Conservation (phyloP, 2,113 vertebrate genomes). For the Pseudopodoces humilis region DNA sequence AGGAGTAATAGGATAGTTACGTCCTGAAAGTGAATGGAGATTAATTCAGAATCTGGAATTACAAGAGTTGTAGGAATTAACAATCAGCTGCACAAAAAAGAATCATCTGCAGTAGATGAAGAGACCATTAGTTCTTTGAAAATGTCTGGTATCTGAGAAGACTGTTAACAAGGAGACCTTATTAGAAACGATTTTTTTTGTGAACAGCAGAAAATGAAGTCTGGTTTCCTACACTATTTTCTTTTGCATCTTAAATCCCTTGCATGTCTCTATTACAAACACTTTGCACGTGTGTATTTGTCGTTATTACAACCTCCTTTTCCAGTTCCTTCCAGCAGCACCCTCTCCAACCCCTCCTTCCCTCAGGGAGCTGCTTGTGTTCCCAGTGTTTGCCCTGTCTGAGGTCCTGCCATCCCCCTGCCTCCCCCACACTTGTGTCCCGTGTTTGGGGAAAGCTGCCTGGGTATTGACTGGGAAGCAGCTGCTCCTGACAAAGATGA, state of each 20-base stretch:
- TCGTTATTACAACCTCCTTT: neutral
- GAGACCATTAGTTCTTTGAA: slow-evolving; percentile 29
- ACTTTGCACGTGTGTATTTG: accelerated
- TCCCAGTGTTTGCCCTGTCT: neutral
- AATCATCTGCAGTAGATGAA: slow-evolving; percentile 17
- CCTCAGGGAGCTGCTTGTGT: neutral
- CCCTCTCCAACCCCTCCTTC: accelerated
- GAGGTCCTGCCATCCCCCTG: neutral
- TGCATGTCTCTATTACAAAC: neutral
- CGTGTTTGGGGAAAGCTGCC: neutral
- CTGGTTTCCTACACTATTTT: neutral
- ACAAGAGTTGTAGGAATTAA: slow-evolving; percentile 38
- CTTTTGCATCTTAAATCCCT: neutral
- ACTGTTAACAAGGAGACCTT: neutral
- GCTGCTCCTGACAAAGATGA: neutral
- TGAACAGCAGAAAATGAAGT: neutral
- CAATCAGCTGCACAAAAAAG: slow-evolving; percentile 19
- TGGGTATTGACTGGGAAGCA: neutral
- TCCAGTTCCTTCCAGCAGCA: neutral
- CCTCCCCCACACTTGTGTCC: neutral
- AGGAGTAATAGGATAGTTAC: neutral
- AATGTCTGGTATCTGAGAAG: neutral
- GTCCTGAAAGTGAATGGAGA: neutral
- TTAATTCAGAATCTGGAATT: slow-evolving; percentile 48
- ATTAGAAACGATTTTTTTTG: neutral